Percentiles rank a stretch among this genome's conserved stretches.
Conservation (phyloP, 2,113 vertebrate genomes). For the Fregata magnificens region DNA sequence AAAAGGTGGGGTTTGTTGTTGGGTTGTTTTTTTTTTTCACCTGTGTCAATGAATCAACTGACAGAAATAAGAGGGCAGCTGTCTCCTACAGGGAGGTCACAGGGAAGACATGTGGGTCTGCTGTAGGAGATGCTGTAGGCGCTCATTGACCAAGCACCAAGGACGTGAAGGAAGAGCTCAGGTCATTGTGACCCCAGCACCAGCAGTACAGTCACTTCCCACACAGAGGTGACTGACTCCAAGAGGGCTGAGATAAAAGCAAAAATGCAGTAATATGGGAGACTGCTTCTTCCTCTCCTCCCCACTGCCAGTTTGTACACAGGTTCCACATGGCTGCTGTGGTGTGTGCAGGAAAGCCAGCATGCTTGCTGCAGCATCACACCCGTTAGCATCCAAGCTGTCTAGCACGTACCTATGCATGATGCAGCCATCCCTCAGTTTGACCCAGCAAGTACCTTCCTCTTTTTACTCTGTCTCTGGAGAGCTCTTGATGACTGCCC, state of each 20-base stretch:
- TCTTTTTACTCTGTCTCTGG: neutral
- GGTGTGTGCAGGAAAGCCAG: neutral
- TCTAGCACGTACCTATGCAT: neutral
- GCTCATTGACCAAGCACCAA: neutral
- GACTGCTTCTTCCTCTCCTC: neutral
- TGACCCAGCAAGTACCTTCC: neutral
- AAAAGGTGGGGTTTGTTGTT: neutral
- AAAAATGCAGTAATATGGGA: neutral
- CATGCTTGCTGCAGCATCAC: neutral
- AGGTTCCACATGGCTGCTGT: neutral
- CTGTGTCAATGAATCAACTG: neutral
- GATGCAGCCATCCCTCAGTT: neutral
- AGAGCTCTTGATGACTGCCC: neutral
- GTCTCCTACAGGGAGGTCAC: neutral
- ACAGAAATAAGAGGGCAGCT: neutral
- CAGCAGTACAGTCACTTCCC: neutral
- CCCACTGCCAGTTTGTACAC: fast-evolving
- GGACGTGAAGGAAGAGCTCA: neutral
- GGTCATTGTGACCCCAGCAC: neutral
- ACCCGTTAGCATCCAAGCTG: neutral
- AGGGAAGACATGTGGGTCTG: neutral
- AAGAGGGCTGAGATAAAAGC: neutral
- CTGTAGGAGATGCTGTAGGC: neutral
- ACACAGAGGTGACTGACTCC: neutral
- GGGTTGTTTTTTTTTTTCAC: neutral